phyloP scores from a whole-genome alignment of 2,888 invertebrate genomes.

The Drosophila heteroneura region DNA sequence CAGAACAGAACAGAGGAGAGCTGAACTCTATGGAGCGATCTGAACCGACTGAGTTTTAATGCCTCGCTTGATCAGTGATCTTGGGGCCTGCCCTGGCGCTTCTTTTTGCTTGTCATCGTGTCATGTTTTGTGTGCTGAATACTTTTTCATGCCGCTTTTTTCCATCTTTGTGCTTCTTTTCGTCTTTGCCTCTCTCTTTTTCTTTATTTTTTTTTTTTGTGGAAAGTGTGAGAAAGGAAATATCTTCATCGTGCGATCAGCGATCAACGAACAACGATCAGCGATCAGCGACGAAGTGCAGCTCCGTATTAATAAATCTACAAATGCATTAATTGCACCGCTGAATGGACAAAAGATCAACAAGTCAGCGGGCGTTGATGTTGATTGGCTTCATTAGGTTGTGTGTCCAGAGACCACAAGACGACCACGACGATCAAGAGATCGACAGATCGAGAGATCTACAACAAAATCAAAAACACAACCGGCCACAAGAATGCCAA shows the following conservation, averaged over 20 bases:
- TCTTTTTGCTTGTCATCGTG: constrained; percentile 83
- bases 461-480: not conserved
- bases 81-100: constrained; percentile 65
- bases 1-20: constrained; percentile 28
- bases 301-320: constrained; percentile 69
- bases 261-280: constrained; percentile 60
- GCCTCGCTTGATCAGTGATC: constrained; percentile 52
- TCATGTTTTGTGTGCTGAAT: constrained; percentile 81
- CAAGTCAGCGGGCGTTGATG: constrained; percentile 77
- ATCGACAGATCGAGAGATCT: constrained; percentile 7
- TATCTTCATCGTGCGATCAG: constrained; percentile 76
- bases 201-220: constrained; percentile 50
- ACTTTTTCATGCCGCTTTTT: constrained; percentile 77
- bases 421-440: constrained; percentile 18
- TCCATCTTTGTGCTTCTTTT: constrained; percentile 40
- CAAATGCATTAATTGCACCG: constrained; percentile 76
- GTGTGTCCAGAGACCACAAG: constrained; percentile 15
- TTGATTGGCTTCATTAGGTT: constrained; percentile 74
- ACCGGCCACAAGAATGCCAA: constrained; percentile 33
- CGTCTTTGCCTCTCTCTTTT: constrained; percentile 25
- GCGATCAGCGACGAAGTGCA: constrained; percentile 67
- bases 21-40: constrained; percentile 21
- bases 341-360: constrained; percentile 73
- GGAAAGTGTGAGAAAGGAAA: constrained; percentile 81
- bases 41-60: constrained; percentile 73